Evolutionary conservation across 2,888 invertebrate species (phyloP), one percentile per base, ranked within the genome.

Genomic region (Drosophila ezoana): DNA sequence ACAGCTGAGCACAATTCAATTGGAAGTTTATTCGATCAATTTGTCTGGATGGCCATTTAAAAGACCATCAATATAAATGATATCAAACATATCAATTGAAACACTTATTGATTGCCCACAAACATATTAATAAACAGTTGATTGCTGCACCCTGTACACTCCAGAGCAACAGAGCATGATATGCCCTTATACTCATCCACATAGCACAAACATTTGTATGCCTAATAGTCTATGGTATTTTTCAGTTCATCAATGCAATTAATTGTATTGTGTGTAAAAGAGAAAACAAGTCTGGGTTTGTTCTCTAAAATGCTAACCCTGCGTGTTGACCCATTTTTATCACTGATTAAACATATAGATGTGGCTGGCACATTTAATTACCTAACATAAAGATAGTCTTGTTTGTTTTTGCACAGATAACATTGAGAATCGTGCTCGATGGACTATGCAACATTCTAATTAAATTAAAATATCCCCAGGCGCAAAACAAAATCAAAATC

Each of bases 1-100:
- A 16, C 51, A 52, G 37, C 32, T 43, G 59, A 59, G 59, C 59
- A 44, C 33, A 68, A 59, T 18, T 68, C 41, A 68, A 48, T 68
- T 41, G 18, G 6, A 11, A 40, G n/a, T 45, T 18, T n/a, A 20
- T 38, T 40, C 14, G 11, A 67, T 47, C 16, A 52, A 58, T 45
- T 67, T 49, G 58, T 45, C 40, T 45, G 35, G 67, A 57, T 32
- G 37, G 23, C 9, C 38, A 41, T 37, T 58, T 47, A 23, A 60
- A 48, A 47, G 51, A 14, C 41, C 53, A 76, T 65, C 49, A 72
- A 77, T 62, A 62, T 40, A 62, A 76, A 66, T 76, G 40, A 65
- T 61, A 61, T 52, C 20, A 54, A 45, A 52, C 56, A 53, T 51
- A 57, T 54, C 77, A 77, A 75, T 75, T 77, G 67, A 77, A 63